These are phyloP conservation scores for Aleadryas rufinucha DNA, from an alignment of 2,113 vertebrate genomes.

Conservation along the genomic window DNA sequence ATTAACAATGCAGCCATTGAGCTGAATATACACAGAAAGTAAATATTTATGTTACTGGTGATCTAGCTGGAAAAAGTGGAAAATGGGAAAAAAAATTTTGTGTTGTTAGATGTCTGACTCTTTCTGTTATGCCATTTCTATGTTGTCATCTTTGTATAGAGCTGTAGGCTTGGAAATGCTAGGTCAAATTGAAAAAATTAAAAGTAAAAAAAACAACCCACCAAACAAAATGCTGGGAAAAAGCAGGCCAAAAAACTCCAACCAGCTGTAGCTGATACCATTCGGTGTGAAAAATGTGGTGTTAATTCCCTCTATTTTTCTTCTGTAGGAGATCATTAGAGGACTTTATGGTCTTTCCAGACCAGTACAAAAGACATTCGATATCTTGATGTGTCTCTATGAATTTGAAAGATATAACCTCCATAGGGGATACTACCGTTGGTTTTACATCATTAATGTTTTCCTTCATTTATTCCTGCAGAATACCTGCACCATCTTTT, in stretches of 20 bases:
- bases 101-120: background rate
- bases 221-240: background rate
- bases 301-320: background rate
- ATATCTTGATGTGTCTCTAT: conserved; percentile 9
- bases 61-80: background rate
- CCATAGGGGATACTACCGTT: conserved; percentile 34
- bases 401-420: conserved; percentile 31
- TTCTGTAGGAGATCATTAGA: conserved; percentile 15
- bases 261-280: background rate
- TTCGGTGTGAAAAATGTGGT: background rate
- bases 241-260: background rate
- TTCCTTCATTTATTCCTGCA: conserved; percentile 53
- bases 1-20: background rate
- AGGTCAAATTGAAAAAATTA: background rate
- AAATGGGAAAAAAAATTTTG: background rate
- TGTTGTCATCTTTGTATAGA: background rate
- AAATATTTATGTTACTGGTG: background rate
- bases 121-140: background rate
- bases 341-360: conserved; percentile 32
- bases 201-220: background rate
- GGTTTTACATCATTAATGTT: conserved; percentile 39
- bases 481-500: conserved; percentile 53
- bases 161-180: background rate
- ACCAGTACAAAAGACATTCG: conserved; percentile 14
- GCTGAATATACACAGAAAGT: background rate